Percentiles rank a stretch among this genome's conserved stretches.
Evolutionary conservation across 1,140 invertebrate species (phyloP).

Genomic region (Anastrepha obliqua): DNA sequence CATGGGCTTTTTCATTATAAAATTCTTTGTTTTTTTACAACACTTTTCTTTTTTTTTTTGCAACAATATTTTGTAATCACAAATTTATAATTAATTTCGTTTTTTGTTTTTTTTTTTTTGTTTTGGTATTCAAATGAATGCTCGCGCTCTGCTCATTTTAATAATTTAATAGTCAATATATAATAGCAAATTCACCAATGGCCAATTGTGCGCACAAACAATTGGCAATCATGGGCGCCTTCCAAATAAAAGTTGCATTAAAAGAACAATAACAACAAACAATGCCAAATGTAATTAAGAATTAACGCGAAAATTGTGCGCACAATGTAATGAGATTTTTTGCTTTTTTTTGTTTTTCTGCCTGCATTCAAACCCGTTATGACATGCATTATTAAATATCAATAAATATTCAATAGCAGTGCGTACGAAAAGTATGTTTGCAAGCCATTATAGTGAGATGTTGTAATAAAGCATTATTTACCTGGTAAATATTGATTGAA

Average conservation of each 20-base stretch:
- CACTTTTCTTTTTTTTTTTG: background rate
- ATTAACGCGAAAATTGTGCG: conserved; percentile 16
- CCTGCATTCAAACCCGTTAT: background rate
- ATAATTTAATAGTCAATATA: background rate
- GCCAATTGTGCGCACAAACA: background rate
- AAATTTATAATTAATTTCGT: background rate
- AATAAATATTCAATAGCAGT: conserved; percentile 21
- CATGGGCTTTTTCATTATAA: background rate
- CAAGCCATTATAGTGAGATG: background rate
- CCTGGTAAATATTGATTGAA: too few relatives aligned
- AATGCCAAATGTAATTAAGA: conserved; percentile 27
- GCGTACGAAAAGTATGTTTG: conserved; percentile 1
- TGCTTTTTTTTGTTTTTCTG: background rate
- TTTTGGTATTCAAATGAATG: too few relatives aligned
- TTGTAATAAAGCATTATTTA: background rate
- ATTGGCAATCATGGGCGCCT: background rate
- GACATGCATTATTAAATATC: conserved; percentile 26
- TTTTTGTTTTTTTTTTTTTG: background rate
- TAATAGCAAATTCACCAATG: background rate
- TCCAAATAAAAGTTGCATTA: background rate
- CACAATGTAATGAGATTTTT: conserved; percentile 1
- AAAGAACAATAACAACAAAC: background rate
- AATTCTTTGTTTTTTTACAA: background rate
- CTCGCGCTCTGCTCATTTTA: background rate
- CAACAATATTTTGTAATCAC: background rate